phyloP scores from a whole-genome alignment of 2,797 vertebrate genomes.

The Diglossa cyanea region DNA sequence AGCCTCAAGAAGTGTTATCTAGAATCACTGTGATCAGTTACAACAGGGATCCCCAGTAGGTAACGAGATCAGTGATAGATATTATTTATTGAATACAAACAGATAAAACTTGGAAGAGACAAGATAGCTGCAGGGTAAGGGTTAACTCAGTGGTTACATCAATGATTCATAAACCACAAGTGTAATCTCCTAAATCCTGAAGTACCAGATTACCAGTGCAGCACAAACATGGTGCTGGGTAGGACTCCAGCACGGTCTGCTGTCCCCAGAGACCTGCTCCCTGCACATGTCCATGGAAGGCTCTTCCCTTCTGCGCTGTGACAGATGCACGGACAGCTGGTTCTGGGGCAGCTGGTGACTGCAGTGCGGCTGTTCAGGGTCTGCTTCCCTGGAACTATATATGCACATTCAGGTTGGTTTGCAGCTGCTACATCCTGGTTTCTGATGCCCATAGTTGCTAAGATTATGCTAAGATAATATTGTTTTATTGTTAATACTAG shows the following conservation, averaged over 20 bases:
- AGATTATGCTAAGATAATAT: neutral
- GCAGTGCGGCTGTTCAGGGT: neutral
- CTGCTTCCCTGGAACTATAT: neutral
- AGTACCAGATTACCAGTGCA: neutral
- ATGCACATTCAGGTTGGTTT: neutral
- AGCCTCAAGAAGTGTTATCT: neutral
- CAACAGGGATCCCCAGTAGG: neutral
- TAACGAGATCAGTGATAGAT: rapidly evolving
- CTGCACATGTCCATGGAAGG: rapidly evolving
- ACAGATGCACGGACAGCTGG: neutral
- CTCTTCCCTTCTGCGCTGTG: neutral
- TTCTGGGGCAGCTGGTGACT: neutral
- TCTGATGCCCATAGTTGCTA: neutral
- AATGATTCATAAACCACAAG: neutral
- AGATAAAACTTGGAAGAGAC: neutral
- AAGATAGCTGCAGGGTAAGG: neutral
- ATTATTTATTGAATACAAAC: neutral
- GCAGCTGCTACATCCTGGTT: neutral
- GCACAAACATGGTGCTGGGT: neutral
- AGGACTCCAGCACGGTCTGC: rapidly evolving
- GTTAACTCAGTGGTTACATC: neutral
- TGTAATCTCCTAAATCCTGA: neutral
- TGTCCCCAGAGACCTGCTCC: neutral
- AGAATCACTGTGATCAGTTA: neutral
- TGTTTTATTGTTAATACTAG: neutral